Evolutionary conservation across 1,140 invertebrate species (phyloP), one percentile per base, ranked within the genome.

Genomic region (Drosophila mauritiana): DNA sequence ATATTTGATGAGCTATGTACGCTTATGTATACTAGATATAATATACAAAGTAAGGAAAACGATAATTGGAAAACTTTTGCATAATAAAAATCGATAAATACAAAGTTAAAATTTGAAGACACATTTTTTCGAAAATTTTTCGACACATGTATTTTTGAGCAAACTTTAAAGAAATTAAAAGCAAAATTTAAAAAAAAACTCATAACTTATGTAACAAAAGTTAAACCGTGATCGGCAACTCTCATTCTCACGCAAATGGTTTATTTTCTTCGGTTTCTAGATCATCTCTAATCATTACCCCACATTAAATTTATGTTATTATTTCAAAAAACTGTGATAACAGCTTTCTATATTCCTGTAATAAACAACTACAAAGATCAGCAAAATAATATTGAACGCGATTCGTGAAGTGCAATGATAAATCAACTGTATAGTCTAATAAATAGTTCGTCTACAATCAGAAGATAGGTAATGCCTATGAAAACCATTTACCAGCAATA

Each of bases 101-200:
- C 42, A 48, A 59, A 39, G 31, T 31, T 40, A 48, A 67, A 40
- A 57, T 54, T 31, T 56, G 27, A 56, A 46, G 55, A 54, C 57
- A 80, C 58, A 82, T 61, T 63, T 52, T 52, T 52, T 52, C 49
- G 56, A 70, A 74, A 74, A 62, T 74, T 88, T 86, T 89, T 82
- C 64, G 81, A 82, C 72, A 83, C 53, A 82, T 85, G 81, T 90
- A 90, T 90, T 90, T 90, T 90, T 59, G 85, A 85, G 56, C 62
- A 69, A 82, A 73, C 74, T 85, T 83, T 89, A 59, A 84, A 10
- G 25, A 49, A 74, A 57, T 68, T 31, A 45, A 42, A 52, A 80
- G 45, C 20, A 62, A 58, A 77, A 77, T 40, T 45, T 48, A 48
- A 48, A 77, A 39, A 37, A 37, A 36, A 42, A 42, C 11, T 3